A percentile compares a stretch with the other conserved stretches of the same genome.
phyloP scores from a whole-genome alignment of 1,140 invertebrate species.

The Bacillus rossius region DNA sequence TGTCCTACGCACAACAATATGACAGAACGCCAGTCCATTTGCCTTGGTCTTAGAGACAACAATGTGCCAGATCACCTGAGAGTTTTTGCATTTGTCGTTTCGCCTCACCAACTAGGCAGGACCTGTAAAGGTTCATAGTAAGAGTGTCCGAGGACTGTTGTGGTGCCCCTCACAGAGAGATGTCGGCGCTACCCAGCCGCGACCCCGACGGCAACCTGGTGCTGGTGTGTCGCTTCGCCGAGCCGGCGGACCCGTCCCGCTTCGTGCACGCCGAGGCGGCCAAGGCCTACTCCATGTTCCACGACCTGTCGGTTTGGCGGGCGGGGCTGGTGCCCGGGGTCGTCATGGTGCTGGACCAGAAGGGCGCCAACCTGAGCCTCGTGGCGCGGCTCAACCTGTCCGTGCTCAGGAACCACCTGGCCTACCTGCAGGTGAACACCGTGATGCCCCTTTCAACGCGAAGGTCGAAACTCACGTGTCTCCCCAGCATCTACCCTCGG shows the following conservation, averaged over 20 bases:
- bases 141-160: too few relatives aligned
- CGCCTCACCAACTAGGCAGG: too few relatives aligned
- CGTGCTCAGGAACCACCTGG: constrained; percentile 6
- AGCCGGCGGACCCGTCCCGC: constrained; percentile 8
- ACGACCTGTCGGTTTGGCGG: constrained; percentile 10
- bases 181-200: constrained; percentile 2
- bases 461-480: not conserved
- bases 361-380: constrained; percentile 9
- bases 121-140: too few relatives aligned
- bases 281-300: constrained; percentile 15
- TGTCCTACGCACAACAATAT: too few relatives aligned
- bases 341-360: constrained; percentile 13
- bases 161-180: too few relatives aligned
- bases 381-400: constrained; percentile 11
- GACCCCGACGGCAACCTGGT: constrained; percentile 14
- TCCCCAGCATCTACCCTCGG: too few relatives aligned
- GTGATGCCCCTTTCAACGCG: not conserved
- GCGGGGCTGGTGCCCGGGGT: constrained; percentile 14
- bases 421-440: constrained; percentile 18
- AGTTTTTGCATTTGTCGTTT: too few relatives aligned
- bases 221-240: constrained; percentile 1
- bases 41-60: too few relatives aligned
- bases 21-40: too few relatives aligned
- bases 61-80: too few relatives aligned
- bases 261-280: constrained; percentile 8